Conservation (phyloP, 2,888 invertebrate genomes). For the Melanchra persicariae region DNA sequence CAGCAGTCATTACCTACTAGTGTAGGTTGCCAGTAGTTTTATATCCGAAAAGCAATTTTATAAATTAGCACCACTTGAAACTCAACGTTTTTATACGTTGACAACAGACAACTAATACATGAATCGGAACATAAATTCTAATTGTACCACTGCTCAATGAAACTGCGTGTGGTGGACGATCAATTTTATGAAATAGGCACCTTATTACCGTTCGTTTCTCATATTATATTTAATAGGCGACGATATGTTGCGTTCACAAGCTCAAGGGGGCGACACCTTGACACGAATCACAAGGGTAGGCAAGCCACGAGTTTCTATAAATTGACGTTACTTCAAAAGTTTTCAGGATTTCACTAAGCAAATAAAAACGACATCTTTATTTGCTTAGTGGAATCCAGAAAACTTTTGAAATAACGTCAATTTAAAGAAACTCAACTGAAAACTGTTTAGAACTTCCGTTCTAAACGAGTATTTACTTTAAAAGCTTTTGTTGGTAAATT, state of each 20-base stretch:
- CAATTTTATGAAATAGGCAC: constrained; percentile 62
- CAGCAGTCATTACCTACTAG: constrained; percentile 5
- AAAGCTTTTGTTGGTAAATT: constrained; percentile 6
- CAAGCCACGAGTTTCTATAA: background rate
- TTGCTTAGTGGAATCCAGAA: too few relatives aligned
- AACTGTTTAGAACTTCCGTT: constrained; percentile 6
- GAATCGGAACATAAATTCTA: constrained; percentile 66
- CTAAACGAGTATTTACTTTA: constrained; percentile 8
- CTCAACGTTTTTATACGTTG: constrained; percentile 57
- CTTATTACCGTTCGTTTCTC: constrained; percentile 35
- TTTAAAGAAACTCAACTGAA: too few relatives aligned
- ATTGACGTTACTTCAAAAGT: background rate
- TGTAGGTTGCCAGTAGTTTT: constrained; percentile 15
- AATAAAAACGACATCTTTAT: background rate
- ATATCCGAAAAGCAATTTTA: constrained; percentile 39
- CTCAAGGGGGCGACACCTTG: constrained; percentile 35
- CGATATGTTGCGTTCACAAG: constrained; percentile 29
- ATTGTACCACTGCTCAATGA: constrained; percentile 63
- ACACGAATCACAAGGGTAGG: constrained; percentile 3
- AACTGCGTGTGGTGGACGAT: constrained; percentile 58
- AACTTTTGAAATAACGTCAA: too few relatives aligned
- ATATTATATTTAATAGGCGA: constrained; percentile 41
- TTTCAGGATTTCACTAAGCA: background rate
- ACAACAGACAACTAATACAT: constrained; percentile 50
- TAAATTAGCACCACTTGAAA: constrained; percentile 47